Evolutionary conservation across 2,797 vertebrate species (phyloP), one percentile per base, ranked within the genome.

Genomic region (Neosilurus mollespiculum): DNA sequence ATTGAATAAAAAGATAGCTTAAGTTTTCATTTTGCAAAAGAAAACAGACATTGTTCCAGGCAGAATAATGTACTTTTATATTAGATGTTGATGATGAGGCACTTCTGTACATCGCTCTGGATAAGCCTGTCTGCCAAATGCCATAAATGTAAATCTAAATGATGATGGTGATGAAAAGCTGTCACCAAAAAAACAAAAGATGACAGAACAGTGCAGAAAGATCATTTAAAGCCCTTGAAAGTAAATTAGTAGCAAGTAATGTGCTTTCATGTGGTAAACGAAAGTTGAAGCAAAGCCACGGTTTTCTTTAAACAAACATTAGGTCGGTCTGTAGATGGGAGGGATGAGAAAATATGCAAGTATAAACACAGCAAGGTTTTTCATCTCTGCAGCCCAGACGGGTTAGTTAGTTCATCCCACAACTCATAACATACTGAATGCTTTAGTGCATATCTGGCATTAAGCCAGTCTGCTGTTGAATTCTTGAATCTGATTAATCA

Each of bases 211-310:
- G 92, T 49, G 89, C 88, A 93, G 93, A 93, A 91, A 91, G 92
- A 93, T 93, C 84, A 92, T 94, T 94, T 91, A 93, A 92, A 92
- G 92, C 87, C 86, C 90, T 90, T 61, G 51, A 86, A 93, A 91
- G 93, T 94, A 94, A 94, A 94, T 94, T 92, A 94, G 92, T 91
- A 94, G 93, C 90, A 87, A 93, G 91, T 92, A 88, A 88, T 92
- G 91, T 86, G 89, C 94, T 95, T 95, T 95, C 89, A 94, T 94
- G 94, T 95, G 94, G 93, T 89, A 90, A 93, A 94, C 92, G 91
- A 94, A 95, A 95, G 93, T 93, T 93, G 86, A 84, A 92, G 91
- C 85, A 90, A 92, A 93, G 90, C 87, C 90, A 71, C 85, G 89
- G 89, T 89, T 89, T 85, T 88, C 88, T 83, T 88, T 92, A 93